These are phyloP conservation scores for Lineus longissimus DNA, from an alignment of 1,140 invertebrate species.

Conservation along the genomic window DNA sequence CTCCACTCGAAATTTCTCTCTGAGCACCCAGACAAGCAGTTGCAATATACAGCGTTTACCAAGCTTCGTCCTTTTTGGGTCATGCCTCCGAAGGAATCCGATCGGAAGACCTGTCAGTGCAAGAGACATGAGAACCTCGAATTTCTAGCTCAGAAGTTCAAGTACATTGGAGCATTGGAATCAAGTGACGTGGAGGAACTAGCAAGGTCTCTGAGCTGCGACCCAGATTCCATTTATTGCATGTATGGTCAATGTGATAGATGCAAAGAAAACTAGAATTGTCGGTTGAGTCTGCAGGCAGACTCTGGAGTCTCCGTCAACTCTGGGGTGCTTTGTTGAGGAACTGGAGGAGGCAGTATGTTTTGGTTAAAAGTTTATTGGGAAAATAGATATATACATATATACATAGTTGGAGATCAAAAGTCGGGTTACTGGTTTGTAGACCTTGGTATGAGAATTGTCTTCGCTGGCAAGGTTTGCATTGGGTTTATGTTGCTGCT, in stretches of 20 bases:
- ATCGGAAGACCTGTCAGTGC: slow-evolving; percentile 20
- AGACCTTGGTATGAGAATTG: too few species aligned
- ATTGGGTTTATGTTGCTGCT: too few species aligned
- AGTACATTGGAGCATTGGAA: slow-evolving; percentile 1
- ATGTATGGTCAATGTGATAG: slow-evolving; percentile 21
- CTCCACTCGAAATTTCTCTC: slow-evolving; percentile 14
- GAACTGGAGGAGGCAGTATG: too few species aligned
- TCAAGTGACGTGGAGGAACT: slow-evolving; percentile 1
- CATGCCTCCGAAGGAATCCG: slow-evolving; percentile 10
- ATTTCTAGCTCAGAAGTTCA: slow-evolving; percentile 14
- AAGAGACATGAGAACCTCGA: slow-evolving; percentile 19
- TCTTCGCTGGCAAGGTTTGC: too few species aligned
- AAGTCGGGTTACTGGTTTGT: too few species aligned
- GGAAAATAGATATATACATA: too few species aligned
- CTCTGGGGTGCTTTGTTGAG: too few species aligned
- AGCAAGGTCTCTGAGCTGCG: slow-evolving; percentile 7
- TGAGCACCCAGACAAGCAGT: slow-evolving; percentile 8
- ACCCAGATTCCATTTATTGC: slow-evolving; percentile 10
- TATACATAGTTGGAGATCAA: too few species aligned
- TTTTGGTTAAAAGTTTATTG: too few species aligned
- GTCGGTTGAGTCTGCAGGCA: too few species aligned
- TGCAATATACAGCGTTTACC: slow-evolving; percentile 18
- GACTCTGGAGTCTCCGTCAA: too few species aligned
- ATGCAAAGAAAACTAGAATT: slow-evolving; percentile 21
- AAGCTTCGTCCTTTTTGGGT: slow-evolving; percentile 19